Base-by-base conservation (phyloP, 2,888 invertebrate genomes). In the Drosophila multiciliata region DNA sequence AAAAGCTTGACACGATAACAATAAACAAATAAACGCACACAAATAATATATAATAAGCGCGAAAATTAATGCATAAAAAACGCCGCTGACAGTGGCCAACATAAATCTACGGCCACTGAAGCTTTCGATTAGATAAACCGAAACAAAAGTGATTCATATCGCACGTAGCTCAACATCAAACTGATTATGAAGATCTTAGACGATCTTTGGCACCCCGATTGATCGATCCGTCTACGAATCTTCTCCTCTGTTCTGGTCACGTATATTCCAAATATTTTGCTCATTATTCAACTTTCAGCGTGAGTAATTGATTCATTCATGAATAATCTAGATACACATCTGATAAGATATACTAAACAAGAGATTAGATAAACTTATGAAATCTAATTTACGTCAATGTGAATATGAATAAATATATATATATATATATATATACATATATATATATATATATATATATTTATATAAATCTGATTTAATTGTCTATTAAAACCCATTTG, bases 291-390 rank as follows among this genome's bases (percentile, higher is more conserved):
- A 48, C 49, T 67, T 69, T 36, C 63, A 29, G 26, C 42, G 45
- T 83, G 71, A 86, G 70, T 63, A 89, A 89, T 75, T 73, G 66
- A 73, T 84, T 69, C 80, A 85, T 75, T 89, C 87, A 72, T 45
- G 73, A 68, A 42, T 40, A 12, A 53, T 48, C 65, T 48, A 57
- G 60, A 20, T 36, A 23, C 20, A 45, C 60, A 54, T 49, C 70
- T 61, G 86, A 70, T 83, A 77, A 89, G 66, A 59, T 12, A 50
- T n/a, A 29, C 8, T n/a, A 17, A 33, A 26, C 42, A 32, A 26
- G 45, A 35, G 54, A 32, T 35, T 26, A 52, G 55, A 57, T 45
- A 33, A 23, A 68, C 26, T 50, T 33, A 17, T 12, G 12, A 38
- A 33, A 38, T 29, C 6, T n/a, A 55, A 23, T 23, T 23, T 23